Evolutionary conservation across 1,140 invertebrate genomes (phyloP), one percentile per base, ranked within the genome.

Genomic region (Mamestra configurata): DNA sequence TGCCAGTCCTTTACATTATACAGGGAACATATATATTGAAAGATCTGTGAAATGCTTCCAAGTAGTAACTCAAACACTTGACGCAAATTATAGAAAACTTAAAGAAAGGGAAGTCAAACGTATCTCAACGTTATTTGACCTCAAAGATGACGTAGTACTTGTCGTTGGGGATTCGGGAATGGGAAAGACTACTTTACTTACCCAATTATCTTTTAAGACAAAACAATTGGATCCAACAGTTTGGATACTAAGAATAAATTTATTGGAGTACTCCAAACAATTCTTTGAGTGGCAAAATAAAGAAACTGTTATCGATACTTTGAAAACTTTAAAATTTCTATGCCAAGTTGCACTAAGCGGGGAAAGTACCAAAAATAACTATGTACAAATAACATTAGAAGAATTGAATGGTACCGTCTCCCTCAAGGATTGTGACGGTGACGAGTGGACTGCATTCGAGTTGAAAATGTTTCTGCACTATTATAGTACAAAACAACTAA

Each of bases 201-300:
- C 46, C 11, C 4, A 27, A 7, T 10, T 71, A 5, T 22, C 66
- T 27, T 8, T 71, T 7, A 53, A 53, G 49, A 71, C 68, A 5
- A 71, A 71, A 31, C 35, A 53, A 6, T 3, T n/a, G 8, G 24
- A 18, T 51, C 24, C 15, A 1, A 51, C 4, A 71, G 24, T 7
- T 71, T 71, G 68, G 68, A 53, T 71, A 20, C n/a, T 71, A 2
- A 24, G 46, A 51, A 53, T 71, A 4, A 71, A 71, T 7, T 53
- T 71, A n/a, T 7, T 53, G 15, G 24, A 71, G n/a, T 24, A 49
- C 24, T 24, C 22, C 15, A 53, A 8, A 35, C 4, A 71, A 1
- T 49, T 51, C 13, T 24, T 13, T 15, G 24, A 51, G 27, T 71
- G 66, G 46, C 22, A 71, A 31, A 31, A 71, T 6, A 8, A 6